These are phyloP conservation scores for Delichon dasypus DNA, from an alignment of 2,797 vertebrate genomes.

Conservation along the genomic window DNA sequence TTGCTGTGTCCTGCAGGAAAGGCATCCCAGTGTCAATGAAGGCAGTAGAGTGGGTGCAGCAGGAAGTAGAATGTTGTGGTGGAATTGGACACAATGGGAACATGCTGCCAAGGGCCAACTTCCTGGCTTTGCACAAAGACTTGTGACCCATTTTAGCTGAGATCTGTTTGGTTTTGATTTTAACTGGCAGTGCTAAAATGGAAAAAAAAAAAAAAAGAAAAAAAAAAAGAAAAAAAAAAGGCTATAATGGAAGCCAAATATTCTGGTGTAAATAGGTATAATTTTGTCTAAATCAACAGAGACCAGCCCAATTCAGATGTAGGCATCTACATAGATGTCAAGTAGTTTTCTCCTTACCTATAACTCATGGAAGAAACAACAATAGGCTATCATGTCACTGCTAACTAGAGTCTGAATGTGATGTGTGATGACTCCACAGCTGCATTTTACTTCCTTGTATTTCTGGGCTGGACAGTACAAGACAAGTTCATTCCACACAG, in stretches of 20 bases:
- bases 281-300: not conserved
- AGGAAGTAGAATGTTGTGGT: conserved; percentile 19
- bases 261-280: not conserved
- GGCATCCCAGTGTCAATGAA: not conserved
- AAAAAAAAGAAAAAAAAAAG: not conserved
- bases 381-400: not conserved
- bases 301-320: not conserved
- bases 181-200: not conserved
- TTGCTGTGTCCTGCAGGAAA: not conserved
- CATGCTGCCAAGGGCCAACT: not conserved
- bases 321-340: not conserved
- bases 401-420: not conserved
- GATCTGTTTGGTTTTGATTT: conserved; percentile 55
- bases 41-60: not conserved
- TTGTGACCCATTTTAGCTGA: conserved; percentile 10
- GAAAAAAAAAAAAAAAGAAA: not conserved
- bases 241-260: not conserved
- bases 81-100: conserved; percentile 25
- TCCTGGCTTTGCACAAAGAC: conserved; percentile 22
- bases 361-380: not conserved
- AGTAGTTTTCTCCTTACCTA: not conserved
- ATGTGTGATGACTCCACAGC: not conserved
- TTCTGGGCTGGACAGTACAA: not conserved
- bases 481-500: not conserved
- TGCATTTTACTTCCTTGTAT: not conserved